phyloP scores from a whole-genome alignment of 2,797 vertebrate species.

The Helicolenus hilgendorfi region DNA sequence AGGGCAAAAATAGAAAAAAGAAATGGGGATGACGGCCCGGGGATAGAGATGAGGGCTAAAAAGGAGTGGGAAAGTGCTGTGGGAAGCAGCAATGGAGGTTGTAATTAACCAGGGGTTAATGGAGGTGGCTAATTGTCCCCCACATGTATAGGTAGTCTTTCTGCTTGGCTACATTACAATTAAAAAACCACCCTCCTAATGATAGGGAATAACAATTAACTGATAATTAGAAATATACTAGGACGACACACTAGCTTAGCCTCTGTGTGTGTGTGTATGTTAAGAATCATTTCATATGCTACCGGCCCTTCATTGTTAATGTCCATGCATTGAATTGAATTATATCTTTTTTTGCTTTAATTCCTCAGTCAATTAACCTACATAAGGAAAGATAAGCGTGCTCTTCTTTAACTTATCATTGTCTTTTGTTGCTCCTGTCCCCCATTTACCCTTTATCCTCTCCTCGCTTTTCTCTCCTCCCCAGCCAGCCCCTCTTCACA shows the following conservation, averaged over 20 bases:
- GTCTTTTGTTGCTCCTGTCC: slow-evolving; percentile 75
- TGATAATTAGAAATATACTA: slow-evolving; percentile 89
- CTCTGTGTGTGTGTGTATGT: slow-evolving; percentile 30
- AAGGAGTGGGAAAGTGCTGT: slow-evolving; percentile 79
- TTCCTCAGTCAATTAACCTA: slow-evolving; percentile 89
- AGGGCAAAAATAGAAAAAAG: slow-evolving; percentile 68
- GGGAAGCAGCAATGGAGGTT: slow-evolving; percentile 86
- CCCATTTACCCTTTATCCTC: slow-evolving; percentile 63
- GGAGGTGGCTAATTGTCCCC: slow-evolving; percentile 92
- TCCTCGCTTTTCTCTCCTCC: not conserved
- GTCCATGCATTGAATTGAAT: slow-evolving; percentile 80
- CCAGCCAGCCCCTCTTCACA: not conserved
- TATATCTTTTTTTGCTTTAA: slow-evolving; percentile 76
- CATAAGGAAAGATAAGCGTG: slow-evolving; percentile 76
- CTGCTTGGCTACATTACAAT: slow-evolving; percentile 92
- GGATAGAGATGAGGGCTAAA: slow-evolving; percentile 81
- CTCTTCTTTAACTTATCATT: slow-evolving; percentile 77
- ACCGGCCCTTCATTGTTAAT: slow-evolving; percentile 75
- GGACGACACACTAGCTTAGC: slow-evolving; percentile 72
- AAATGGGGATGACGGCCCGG: slow-evolving; percentile 75
- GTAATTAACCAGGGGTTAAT: slow-evolving; percentile 93
- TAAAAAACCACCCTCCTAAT: slow-evolving; percentile 90
- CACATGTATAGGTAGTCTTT: slow-evolving; percentile 91
- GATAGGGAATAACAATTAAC: slow-evolving; percentile 90
- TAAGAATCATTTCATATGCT: slow-evolving; percentile 81